Percentiles rank a stretch among this genome's conserved stretches.
Evolutionary conservation across 2,113 vertebrate species (phyloP).

Genomic region (Physeter macrocephalus): DNA sequence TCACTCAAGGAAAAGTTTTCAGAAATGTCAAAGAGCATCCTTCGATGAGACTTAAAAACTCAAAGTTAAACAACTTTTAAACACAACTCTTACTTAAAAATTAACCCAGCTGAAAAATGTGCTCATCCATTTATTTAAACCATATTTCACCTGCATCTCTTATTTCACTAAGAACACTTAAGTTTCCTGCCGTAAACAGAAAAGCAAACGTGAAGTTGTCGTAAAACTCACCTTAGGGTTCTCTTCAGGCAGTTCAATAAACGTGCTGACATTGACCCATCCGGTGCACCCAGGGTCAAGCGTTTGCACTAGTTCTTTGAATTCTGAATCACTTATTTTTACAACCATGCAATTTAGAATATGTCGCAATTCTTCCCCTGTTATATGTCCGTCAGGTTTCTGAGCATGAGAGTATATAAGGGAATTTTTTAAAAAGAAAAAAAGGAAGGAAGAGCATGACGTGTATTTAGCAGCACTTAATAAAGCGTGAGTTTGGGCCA

Average conservation of each 20-base stretch:
- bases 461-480: not conserved
- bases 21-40: not conserved
- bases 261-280: constrained; percentile 5
- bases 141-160: not conserved
- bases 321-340: constrained; percentile 69
- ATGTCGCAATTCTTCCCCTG: constrained; percentile 58
- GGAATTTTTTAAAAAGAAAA: not conserved
- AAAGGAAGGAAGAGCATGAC: not conserved
- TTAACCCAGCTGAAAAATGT: not conserved
- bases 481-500: not conserved
- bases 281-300: constrained; percentile 69
- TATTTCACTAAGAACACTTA: not conserved
- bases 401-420: not conserved
- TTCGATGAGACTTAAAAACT: not conserved
- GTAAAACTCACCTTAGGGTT: constrained; percentile 26
- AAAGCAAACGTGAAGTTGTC: not conserved
- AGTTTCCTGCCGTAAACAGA: not conserved
- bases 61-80: not conserved
- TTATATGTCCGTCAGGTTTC: constrained; percentile 53
- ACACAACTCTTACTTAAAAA: not conserved
- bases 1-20: not conserved
- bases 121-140: not conserved
- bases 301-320: constrained; percentile 70
- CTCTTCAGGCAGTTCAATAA: constrained; percentile 63
- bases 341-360: constrained; percentile 57